Conservation (phyloP, 1,140 invertebrate genomes). For the Trichonephila clavata region DNA sequence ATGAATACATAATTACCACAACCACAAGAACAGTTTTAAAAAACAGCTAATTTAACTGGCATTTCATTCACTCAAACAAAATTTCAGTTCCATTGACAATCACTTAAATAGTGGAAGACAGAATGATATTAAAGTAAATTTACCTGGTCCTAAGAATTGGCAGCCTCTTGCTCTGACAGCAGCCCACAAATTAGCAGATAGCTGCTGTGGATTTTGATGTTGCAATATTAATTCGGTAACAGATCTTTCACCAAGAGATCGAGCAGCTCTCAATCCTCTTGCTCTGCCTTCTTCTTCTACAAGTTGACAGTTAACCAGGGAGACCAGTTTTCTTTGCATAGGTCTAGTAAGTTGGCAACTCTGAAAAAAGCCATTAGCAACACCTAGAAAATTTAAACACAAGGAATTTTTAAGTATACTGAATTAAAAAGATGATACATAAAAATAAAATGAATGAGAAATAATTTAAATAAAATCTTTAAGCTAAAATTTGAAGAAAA, state of each 20-base stretch:
- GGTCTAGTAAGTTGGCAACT: constrained; percentile 87
- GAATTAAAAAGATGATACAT: too few species aligned
- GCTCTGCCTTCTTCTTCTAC: constrained; percentile 87
- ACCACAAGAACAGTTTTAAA: too few species aligned
- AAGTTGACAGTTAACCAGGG: constrained; percentile 94
- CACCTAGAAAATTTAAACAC: neutral
- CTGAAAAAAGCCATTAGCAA: constrained; percentile 49
- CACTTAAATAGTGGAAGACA: too few species aligned
- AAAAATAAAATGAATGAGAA: too few species aligned
- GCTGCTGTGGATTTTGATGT: constrained; percentile 95
- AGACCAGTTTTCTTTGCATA: constrained; percentile 97
- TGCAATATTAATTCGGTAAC: constrained; percentile 97
- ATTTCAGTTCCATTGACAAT: too few species aligned
- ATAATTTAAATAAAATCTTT: too few species aligned
- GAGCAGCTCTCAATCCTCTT: constrained; percentile 90
- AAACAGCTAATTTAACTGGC: too few species aligned
- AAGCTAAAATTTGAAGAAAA: too few species aligned
- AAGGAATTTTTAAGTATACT: too few species aligned
- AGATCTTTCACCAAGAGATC: constrained; percentile 95
- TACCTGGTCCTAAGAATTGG: constrained; percentile 95
- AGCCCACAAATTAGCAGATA: constrained; percentile 98
- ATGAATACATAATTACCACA: too few species aligned
- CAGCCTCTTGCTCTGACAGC: constrained; percentile 97
- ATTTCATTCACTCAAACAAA: too few species aligned
- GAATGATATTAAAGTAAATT: neutral